A percentile compares a stretch with the other conserved stretches of the same genome.
Evolutionary conservation across 1,140 invertebrate genomes (phyloP).

Genomic region (Ooceraea biroi): DNA sequence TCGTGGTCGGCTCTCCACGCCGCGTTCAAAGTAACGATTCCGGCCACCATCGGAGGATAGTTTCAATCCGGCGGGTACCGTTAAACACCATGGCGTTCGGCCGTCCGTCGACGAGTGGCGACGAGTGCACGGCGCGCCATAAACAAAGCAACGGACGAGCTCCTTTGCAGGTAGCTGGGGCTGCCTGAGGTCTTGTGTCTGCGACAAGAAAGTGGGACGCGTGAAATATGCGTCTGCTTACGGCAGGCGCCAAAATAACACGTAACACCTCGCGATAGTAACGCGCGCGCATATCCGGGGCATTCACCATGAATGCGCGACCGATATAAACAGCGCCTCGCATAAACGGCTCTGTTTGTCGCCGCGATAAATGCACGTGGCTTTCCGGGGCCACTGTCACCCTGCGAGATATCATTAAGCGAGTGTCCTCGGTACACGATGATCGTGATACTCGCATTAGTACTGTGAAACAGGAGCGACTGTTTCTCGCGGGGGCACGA

Average conservation of each 20-base stretch:
- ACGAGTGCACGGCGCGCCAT: slow-evolving; percentile 51
- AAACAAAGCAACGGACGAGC: slow-evolving; percentile 67
- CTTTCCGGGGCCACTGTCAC: not conserved
- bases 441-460: no score
- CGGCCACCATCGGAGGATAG: slow-evolving; percentile 45
- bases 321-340: slow-evolving; percentile 27
- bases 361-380: slow-evolving; percentile 30
- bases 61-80: slow-evolving; percentile 74
- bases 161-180: slow-evolving; percentile 61
- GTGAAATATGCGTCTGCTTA: slow-evolving; percentile 73
- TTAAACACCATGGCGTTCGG: slow-evolving; percentile 72
- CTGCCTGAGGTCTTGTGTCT: slow-evolving; percentile 53
- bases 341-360: slow-evolving; percentile 41
- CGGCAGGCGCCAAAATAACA: slow-evolving; percentile 72
- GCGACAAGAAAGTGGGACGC: slow-evolving; percentile 73
- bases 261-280: slow-evolving; percentile 31
- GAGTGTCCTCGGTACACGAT: not conserved
- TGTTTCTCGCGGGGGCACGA: not conserved
- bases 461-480: not conserved
- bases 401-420: not conserved
- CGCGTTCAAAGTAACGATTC: slow-evolving; percentile 54
- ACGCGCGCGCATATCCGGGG: not conserved
- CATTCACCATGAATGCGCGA: slow-evolving; percentile 30
- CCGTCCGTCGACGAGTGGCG: slow-evolving; percentile 40
- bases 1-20: slow-evolving; percentile 3